Percentiles rank a stretch among this genome's conserved stretches.
Evolutionary conservation across 2,113 vertebrate genomes (phyloP).

Genomic region (Hippocampus comes): DNA sequence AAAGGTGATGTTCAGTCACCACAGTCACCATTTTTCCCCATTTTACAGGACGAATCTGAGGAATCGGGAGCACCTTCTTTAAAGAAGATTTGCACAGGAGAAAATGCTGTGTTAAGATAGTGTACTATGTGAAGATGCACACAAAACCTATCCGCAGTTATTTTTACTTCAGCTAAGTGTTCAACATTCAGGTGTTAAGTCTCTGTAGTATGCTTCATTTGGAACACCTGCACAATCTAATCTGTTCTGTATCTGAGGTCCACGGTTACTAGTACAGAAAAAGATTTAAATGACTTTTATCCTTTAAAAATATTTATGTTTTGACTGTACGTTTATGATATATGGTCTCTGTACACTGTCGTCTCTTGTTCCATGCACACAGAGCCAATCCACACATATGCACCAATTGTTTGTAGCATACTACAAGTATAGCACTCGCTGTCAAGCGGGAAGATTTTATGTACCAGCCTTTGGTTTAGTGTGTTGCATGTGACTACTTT

Average conservation of each 20-base stretch:
- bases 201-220: slow-evolving; percentile 24
- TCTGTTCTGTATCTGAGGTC: not conserved
- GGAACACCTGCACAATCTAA: not conserved
- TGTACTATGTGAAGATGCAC: slow-evolving; percentile 59
- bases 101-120: slow-evolving; percentile 82
- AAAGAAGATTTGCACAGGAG: slow-evolving; percentile 89
- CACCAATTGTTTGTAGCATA: not conserved
- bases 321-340: not conserved
- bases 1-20: not conserved
- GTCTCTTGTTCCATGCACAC: not conserved
- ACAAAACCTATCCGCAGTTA: slow-evolving; percentile 32
- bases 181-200: slow-evolving; percentile 24
- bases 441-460: not conserved
- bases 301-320: not conserved
- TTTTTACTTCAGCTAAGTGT: slow-evolving; percentile 30
- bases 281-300: not conserved
- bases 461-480: not conserved
- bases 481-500: not conserved
- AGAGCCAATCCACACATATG: not conserved
- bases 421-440: not conserved
- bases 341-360: not conserved
- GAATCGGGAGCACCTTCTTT: slow-evolving; percentile 80
- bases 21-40: slow-evolving; percentile 4
- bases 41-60: slow-evolving; percentile 79
- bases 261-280: not conserved